These are phyloP conservation scores for Luscinia megarhynchos DNA, from an alignment of 2,797 vertebrate species.

Conservation along the genomic window DNA sequence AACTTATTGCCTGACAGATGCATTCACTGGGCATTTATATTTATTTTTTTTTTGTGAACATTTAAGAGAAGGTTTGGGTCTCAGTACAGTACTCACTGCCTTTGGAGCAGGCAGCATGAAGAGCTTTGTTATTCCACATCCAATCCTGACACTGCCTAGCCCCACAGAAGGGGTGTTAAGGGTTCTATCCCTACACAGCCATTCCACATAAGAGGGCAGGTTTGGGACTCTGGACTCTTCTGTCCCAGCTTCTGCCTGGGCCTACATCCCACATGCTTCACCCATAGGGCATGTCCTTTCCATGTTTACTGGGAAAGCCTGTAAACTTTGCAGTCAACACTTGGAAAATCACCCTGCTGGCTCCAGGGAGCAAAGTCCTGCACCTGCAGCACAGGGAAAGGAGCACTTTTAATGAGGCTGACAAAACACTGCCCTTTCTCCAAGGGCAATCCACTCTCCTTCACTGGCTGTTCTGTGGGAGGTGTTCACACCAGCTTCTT, in stretches of 20 bases:
- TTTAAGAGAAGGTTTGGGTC: background rate
- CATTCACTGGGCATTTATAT: background rate
- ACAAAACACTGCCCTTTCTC: background rate
- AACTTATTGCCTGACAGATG: background rate
- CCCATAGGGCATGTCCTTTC: background rate
- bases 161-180: background rate
- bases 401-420: background rate
- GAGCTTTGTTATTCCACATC: background rate
- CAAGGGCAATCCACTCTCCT: background rate
- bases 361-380: background rate
- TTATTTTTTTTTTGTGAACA: background rate
- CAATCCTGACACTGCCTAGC: background rate
- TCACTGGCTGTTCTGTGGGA: accelerated
- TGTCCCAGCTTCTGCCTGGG: background rate
- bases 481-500: background rate
- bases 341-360: background rate
- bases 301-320: accelerated
- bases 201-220: background rate
- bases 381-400: background rate
- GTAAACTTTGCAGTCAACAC: background rate
- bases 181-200: background rate
- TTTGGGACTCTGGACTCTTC: background rate
- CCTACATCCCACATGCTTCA: background rate
- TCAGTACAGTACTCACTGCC: background rate
- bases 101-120: background rate